These are phyloP conservation scores for Sialis fuliginosa DNA, from an alignment of 2,888 invertebrate species.

Conservation along the genomic window DNA sequence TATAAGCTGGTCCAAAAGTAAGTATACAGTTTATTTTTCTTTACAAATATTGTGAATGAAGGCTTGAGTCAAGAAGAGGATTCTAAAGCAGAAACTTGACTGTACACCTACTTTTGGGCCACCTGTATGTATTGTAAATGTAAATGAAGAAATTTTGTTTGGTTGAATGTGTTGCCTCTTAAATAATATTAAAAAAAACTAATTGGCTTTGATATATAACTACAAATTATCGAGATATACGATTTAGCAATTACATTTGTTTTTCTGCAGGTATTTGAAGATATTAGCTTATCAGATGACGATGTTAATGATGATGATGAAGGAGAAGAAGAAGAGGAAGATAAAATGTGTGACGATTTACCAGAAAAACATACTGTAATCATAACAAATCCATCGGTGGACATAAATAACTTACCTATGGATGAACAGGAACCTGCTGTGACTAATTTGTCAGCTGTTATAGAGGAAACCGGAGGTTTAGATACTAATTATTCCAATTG, in stretches of 20 bases:
- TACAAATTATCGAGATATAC: background rate
- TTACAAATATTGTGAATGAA: no score
- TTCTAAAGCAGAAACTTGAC: no score
- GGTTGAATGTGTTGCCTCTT: no score
- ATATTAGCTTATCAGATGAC: constrained; percentile 23
- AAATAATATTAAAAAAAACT: no score
- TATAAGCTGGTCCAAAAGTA: no score
- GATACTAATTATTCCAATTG: constrained; percentile 40
- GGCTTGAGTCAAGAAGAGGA: no score
- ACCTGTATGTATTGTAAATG: no score
- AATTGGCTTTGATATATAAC: background rate
- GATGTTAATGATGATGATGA: constrained; percentile 21
- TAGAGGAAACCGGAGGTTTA: constrained; percentile 24
- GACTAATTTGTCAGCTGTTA: constrained; percentile 27
- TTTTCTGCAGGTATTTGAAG: constrained; percentile 21
- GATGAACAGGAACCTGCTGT: constrained; percentile 33
- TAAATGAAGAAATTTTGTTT: no score
- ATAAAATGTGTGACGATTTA: constrained; percentile 12
- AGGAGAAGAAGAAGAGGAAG: constrained; percentile 10
- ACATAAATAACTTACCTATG: constrained; percentile 28
- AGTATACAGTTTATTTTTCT: no score
- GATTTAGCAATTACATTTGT: background rate
- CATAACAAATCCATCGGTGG: constrained; percentile 53
- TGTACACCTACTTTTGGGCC: no score
- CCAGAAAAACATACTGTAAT: constrained; percentile 35